These are phyloP conservation scores for Patagioenas fasciata DNA, from an alignment of 2,113 vertebrate species.

Conservation along the genomic window DNA sequence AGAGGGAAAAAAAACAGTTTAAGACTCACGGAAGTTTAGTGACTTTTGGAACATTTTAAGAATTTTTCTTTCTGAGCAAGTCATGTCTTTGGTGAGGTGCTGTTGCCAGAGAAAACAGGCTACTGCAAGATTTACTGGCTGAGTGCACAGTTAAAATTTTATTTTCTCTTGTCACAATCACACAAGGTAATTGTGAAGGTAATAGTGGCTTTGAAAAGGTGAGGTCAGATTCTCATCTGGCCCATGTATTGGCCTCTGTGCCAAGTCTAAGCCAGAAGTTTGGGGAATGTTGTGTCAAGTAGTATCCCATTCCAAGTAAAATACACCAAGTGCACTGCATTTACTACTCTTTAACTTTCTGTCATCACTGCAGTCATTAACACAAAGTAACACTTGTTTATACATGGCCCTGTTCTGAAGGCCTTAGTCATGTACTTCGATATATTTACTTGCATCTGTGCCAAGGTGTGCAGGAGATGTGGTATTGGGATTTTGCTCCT, in stretches of 20 bases:
- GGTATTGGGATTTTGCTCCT: background rate
- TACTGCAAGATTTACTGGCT: constrained; percentile 37
- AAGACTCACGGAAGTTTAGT: background rate
- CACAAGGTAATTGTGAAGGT: constrained; percentile 9
- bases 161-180: constrained; percentile 36
- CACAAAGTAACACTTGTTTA: constrained; percentile 48
- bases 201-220: constrained; percentile 34
- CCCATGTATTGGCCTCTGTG: background rate
- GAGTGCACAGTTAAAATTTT: background rate
- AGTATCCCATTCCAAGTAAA: constrained; percentile 51
- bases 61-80: constrained; percentile 4
- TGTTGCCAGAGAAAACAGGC: constrained; percentile 24
- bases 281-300: background rate
- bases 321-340: constrained; percentile 20
- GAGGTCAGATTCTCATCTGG: constrained; percentile 36
- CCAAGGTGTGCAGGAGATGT: background rate
- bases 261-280: background rate
- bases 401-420: background rate
- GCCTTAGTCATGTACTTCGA: background rate
- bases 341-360: constrained; percentile 27
- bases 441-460: background rate
- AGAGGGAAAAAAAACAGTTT: background rate
- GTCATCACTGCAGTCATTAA: constrained; percentile 45
- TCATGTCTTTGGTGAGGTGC: background rate
- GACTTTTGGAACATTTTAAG: background rate